These are phyloP conservation scores for Pseudomyrmex flavicornis DNA, from an alignment of 1,140 invertebrate genomes.

Conservation along the genomic window DNA sequence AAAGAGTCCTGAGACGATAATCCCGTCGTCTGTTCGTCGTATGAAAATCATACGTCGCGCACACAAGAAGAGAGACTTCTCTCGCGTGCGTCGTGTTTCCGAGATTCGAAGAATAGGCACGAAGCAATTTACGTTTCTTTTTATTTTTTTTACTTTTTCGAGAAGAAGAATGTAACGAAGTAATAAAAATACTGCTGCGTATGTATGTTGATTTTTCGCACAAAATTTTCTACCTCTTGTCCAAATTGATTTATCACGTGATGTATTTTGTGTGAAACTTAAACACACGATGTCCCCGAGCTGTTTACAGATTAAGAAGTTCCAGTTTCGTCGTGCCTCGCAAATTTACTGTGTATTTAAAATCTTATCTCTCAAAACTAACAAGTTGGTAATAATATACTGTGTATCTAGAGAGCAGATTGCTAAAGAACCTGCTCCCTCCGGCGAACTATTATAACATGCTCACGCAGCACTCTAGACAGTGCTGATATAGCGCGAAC, in stretches of 20 bases:
- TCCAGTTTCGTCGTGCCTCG: not conserved
- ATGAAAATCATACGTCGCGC: constrained; percentile 48
- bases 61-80: not conserved
- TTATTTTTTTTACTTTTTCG: too few species aligned
- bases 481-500: constrained; percentile 1
- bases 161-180: too few species aligned
- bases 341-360: constrained; percentile 36
- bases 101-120: not conserved
- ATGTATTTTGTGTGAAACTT: constrained; percentile 4
- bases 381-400: constrained; percentile 18
- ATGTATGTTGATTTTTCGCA: too few species aligned
- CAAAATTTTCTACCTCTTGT: not conserved
- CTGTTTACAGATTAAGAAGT: not conserved
- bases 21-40: constrained; percentile 20
- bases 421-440: constrained; percentile 12
- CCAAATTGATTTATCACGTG: not conserved
- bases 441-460: constrained; percentile 7
- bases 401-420: not conserved
- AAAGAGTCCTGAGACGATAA: constrained; percentile 38
- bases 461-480: constrained; percentile 31
- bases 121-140: not conserved
- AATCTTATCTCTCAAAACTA: constrained; percentile 37
- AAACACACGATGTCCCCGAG: not conserved
- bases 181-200: too few species aligned
- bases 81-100: not conserved